Evolutionary conservation across 2,888 invertebrate species (phyloP), one percentile per base, ranked within the genome.

Genomic region (Conus canariensis): DNA sequence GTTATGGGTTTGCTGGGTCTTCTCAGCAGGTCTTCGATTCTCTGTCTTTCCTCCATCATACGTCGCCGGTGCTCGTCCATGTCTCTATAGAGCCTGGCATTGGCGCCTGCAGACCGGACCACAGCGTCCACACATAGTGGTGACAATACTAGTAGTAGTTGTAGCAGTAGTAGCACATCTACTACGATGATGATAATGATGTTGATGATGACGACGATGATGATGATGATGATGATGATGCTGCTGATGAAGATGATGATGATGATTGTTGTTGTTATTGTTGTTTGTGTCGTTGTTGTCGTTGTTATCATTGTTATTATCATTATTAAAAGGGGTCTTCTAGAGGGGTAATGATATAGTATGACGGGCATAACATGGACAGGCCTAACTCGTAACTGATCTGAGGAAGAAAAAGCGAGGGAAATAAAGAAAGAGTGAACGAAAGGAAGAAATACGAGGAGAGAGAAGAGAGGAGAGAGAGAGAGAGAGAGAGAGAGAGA

Each of bases 21-120:
- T 85, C 58, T 91, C 30, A 92, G 87, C 4, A 92, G 90, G 58
- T 92, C 92, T 82, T 92, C 92, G 16, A 92, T 92, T 86, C 88
- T 90, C 59, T 85, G 83, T n/a, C 92, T 60, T 67, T 92, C 92
- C 16, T 92, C 92, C 7, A 90, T 90, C 45, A 92, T 90, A 25
- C 90, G 88, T 19, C 56, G 80, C 64, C 91, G 67, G 59, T 91
- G 91, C 25, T 92, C 90, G 30, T 91, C 90, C 91, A 92, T 92
- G 85, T 91, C 91, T 60, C 74, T 88, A 22, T 86, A 90, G 12
- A 92, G 89, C 19, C 87, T 87, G 12, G 90, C 91, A 22, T 88
- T 90, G 16, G 88, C 90, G n/a, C 90, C 91, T 91, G 90, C 56
- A 59, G 77, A 80, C 4, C 12, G 12, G 3, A 80, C 9, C n/a